Conservation (phyloP, 1,140 invertebrate genomes). For the Achroia grisella region DNA sequence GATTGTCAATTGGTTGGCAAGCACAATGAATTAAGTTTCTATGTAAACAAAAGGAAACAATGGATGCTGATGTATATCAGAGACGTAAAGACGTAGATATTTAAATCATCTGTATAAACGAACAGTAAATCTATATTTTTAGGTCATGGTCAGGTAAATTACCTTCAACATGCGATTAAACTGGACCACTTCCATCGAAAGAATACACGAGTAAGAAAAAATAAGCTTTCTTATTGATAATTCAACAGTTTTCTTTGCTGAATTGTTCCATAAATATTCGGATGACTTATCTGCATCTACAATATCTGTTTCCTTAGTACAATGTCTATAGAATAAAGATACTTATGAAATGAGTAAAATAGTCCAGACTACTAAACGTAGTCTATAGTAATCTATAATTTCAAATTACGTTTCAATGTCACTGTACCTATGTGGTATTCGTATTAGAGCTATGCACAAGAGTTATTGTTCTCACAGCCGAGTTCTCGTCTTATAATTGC, state of each 20-base stretch:
- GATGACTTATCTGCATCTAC: no score
- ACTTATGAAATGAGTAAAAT: no score
- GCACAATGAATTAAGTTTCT: slow-evolving; percentile 30
- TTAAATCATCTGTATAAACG: slow-evolving; percentile 17
- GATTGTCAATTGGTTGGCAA: slow-evolving; percentile 19
- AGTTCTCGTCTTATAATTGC: slow-evolving; percentile 14
- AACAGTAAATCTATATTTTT: slow-evolving; percentile 16
- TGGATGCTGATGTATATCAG: slow-evolving; percentile 31
- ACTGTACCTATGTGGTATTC: no score
- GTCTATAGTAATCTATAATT: no score
- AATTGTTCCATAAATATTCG: slow-evolving; percentile 24
- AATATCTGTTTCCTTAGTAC: no score
- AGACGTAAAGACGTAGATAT: slow-evolving; percentile 35
- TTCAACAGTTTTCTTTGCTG: slow-evolving; percentile 22
- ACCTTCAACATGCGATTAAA: slow-evolving; percentile 11
- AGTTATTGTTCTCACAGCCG: slow-evolving; percentile 21
- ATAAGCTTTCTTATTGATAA: slow-evolving; percentile 25
- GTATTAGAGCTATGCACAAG: background rate
- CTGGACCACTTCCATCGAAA: background rate
- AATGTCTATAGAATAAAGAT: no score
- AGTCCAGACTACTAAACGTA: no score
- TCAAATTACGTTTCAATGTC: no score
- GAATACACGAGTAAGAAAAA: slow-evolving; percentile 17
- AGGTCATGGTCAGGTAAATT: slow-evolving; percentile 10
- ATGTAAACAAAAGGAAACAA: slow-evolving; percentile 42